Conservation (phyloP, 2,113 vertebrate genomes). For the Pelobates fuscus region DNA sequence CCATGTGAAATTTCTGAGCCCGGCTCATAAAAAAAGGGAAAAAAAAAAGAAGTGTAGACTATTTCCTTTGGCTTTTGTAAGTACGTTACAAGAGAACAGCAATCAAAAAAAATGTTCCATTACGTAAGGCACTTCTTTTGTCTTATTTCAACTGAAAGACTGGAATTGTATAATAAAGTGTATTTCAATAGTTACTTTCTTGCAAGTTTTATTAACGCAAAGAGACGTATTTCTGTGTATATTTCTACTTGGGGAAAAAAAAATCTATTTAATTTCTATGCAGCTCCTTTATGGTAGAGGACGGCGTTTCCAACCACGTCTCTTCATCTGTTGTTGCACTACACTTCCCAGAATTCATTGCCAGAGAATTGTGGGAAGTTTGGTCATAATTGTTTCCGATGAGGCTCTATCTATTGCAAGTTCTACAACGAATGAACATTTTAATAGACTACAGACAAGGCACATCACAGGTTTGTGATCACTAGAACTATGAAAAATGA, state of each 20-base stretch:
- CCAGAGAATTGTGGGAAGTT: not conserved
- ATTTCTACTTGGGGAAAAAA: not conserved
- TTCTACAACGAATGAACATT: too few species aligned
- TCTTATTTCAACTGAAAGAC: conserved; percentile 48
- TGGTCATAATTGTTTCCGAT: not conserved
- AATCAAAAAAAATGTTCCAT: conserved; percentile 60
- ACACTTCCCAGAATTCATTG: too few species aligned
- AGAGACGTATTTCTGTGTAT: not conserved
- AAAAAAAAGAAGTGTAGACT: conserved; percentile 46
- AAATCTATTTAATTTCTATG: too few species aligned
- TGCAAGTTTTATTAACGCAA: conserved; percentile 1
- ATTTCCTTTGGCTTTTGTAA: conserved; percentile 62
- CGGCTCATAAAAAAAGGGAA: conserved; percentile 57
- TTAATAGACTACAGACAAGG: too few species aligned
- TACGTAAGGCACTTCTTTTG: conserved; percentile 55
- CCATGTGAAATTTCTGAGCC: conserved; percentile 56
- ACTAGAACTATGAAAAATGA: too few species aligned
- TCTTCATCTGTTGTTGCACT: too few species aligned
- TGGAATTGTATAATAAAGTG: conserved; percentile 50
- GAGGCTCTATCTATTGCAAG: too few species aligned
- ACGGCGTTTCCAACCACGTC: too few species aligned
- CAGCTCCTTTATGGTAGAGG: too few species aligned
- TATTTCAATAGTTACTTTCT: conserved; percentile 28
- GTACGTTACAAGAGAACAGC: conserved; percentile 53
- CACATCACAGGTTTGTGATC: too few species aligned